A percentile compares a stretch with the other conserved stretches of the same genome.
Evolutionary conservation across 2,113 vertebrate species (phyloP).

Genomic region (Tragelaphus buxtoni): DNA sequence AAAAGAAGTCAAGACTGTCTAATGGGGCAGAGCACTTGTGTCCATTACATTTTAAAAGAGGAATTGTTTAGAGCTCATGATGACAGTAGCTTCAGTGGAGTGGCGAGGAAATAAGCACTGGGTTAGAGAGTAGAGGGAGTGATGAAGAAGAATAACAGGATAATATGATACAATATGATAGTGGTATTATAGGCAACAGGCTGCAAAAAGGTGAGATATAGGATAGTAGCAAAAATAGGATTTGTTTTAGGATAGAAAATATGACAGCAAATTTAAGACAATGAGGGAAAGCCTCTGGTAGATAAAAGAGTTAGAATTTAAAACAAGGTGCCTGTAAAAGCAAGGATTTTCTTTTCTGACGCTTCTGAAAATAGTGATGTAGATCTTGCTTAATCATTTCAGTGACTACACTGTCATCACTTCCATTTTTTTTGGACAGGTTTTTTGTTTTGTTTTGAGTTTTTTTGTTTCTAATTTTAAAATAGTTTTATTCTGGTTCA

Average conservation of each 20-base stretch:
- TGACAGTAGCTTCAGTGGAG: not conserved
- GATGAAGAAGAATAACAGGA: not conserved
- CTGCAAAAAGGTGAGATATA: not conserved
- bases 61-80: not conserved
- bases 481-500: not conserved
- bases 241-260: not conserved
- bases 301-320: not conserved
- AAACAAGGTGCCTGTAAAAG: not conserved
- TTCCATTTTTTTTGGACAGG: not conserved
- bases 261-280: not conserved
- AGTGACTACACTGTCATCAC: not conserved
- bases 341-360: not conserved
- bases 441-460: not conserved
- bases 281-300: not conserved
- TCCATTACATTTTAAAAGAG: not conserved
- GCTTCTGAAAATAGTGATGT: not conserved
- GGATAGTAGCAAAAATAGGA: not conserved
- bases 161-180: not conserved
- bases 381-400: not conserved
- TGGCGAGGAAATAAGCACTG: not conserved
- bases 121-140: not conserved
- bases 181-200: not conserved
- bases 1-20: not conserved
- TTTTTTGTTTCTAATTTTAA: not conserved
- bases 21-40: not conserved